Evolutionary conservation across 2,888 invertebrate species (phyloP).

Genomic region (Conus canariensis): DNA sequence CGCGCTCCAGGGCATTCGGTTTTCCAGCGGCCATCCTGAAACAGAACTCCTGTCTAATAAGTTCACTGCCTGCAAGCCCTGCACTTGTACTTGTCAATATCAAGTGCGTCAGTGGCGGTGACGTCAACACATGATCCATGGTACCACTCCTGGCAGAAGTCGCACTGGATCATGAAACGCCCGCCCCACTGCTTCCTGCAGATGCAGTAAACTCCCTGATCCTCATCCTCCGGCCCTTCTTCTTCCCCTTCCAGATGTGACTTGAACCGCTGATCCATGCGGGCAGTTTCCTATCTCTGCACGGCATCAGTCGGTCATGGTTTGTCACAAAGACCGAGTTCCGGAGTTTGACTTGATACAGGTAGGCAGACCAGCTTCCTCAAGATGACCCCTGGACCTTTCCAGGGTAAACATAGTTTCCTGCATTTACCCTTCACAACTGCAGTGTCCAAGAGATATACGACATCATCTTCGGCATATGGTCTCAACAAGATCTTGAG

Average conservation of each 20-base stretch:
- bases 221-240: background rate
- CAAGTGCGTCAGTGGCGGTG: background rate
- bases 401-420: background rate
- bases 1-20: too few relatives aligned
- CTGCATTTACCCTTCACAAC: background rate
- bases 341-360: background rate
- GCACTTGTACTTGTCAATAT: background rate
- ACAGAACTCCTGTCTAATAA: too few relatives aligned
- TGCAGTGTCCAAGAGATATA: background rate
- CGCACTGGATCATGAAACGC: background rate
- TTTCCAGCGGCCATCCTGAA: too few relatives aligned
- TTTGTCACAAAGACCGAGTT: background rate
- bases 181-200: background rate
- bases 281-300: background rate
- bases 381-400: background rate
- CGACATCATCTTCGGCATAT: background rate
- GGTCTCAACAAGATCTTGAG: background rate
- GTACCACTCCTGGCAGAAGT: background rate
- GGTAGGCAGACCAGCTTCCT: background rate
- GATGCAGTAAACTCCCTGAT: background rate
- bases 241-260: too few relatives aligned
- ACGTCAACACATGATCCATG: background rate
- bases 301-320: background rate
- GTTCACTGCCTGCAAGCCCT: background rate
- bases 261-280: background rate